Conservation (phyloP, 1,140 invertebrate genomes). For the Neuroterus valhalla region DNA sequence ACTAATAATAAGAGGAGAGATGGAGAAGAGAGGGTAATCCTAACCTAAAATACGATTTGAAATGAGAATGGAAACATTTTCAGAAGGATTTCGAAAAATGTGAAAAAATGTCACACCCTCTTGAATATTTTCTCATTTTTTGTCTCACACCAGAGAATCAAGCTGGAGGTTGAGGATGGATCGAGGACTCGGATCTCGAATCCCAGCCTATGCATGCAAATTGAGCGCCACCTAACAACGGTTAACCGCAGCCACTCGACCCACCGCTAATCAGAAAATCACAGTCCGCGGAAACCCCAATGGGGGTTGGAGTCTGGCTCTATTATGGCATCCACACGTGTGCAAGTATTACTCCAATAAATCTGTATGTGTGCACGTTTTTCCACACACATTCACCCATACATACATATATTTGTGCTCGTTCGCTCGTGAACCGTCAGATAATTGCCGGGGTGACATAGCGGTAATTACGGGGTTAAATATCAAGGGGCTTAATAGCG, state of each 20-base stretch:
- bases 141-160: conserved; percentile 34
- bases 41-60: too few relatives aligned
- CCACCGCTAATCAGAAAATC: conserved; percentile 75
- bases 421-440: conserved; percentile 35
- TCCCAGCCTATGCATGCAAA: conserved; percentile 76
- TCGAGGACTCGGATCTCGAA: conserved; percentile 55
- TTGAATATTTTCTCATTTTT: conserved; percentile 53
- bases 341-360: conserved; percentile 21
- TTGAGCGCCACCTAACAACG: conserved; percentile 72
- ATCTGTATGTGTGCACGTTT: conserved; percentile 37
- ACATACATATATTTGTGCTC: conserved; percentile 3
- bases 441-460: conserved; percentile 50
- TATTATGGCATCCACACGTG: conserved; percentile 40
- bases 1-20: too few relatives aligned
- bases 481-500: conserved; percentile 67
- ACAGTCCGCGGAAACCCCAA: conserved; percentile 68
- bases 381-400: conserved; percentile 29
- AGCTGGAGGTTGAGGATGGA: conserved; percentile 43
- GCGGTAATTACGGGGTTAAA: conserved; percentile 70
- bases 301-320: conserved; percentile 51
- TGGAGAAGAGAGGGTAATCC: too few relatives aligned
- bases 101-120: neutral
- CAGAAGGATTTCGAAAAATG: too few relatives aligned
- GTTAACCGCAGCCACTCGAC: conserved; percentile 74
- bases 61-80: too few relatives aligned